A percentile compares a stretch with the other conserved stretches of the same genome.
These are phyloP conservation scores for Eolophus roseicapilla DNA, from an alignment of 2,113 vertebrate species.

Conservation along the genomic window DNA sequence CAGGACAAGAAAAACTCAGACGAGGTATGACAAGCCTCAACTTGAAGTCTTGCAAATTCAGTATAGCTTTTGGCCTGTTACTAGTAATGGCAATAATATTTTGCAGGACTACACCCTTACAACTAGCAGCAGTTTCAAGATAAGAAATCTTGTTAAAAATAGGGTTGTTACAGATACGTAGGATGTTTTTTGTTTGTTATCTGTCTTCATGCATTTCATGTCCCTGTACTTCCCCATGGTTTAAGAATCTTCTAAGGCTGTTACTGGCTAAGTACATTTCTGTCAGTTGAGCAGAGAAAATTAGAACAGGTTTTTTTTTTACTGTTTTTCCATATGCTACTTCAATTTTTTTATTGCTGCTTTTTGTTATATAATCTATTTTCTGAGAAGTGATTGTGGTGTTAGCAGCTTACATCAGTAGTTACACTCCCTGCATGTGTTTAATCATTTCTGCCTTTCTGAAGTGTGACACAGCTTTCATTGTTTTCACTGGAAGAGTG, in stretches of 20 bases:
- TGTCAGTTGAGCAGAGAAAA: background rate
- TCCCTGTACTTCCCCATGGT: background rate
- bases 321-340: background rate
- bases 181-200: background rate
- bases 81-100: background rate
- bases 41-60: background rate
- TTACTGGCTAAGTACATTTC: background rate
- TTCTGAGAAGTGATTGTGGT: background rate
- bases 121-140: background rate
- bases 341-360: background rate
- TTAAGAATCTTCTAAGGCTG: background rate
- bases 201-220: background rate
- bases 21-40: background rate
- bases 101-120: background rate
- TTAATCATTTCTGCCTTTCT: conserved; percentile 2
- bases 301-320: background rate
- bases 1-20: background rate
- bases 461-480: background rate
- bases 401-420: background rate
- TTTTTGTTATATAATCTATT: background rate
- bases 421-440: background rate
- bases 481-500: background rate
- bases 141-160: background rate
- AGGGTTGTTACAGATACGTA: background rate
- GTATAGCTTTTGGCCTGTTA: background rate